These are phyloP conservation scores for Bubo blakistoni DNA, from an alignment of 2,113 vertebrate species.

Conservation along the genomic window DNA sequence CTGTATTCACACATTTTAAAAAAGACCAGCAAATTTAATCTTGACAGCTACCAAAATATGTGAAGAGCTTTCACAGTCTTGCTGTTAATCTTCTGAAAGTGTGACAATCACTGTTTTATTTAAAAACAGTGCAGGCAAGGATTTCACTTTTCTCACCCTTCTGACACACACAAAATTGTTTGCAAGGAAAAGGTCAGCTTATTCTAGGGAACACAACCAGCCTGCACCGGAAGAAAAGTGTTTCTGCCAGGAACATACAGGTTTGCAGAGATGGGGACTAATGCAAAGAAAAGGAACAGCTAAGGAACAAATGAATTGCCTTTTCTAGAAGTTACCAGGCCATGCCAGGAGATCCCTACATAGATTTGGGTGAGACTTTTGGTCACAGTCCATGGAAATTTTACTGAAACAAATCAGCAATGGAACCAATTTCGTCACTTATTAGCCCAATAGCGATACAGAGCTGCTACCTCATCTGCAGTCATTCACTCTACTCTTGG, in stretches of 20 bases:
- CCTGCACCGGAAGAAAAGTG: neutral
- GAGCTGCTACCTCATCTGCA: neutral
- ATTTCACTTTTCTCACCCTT: neutral
- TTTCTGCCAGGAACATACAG: neutral
- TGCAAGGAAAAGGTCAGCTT: neutral
- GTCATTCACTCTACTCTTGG: neutral
- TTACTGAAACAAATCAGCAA: neutral
- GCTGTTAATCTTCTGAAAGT: neutral
- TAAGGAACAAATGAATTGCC: neutral
- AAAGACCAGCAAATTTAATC: neutral
- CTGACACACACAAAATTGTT: neutral
- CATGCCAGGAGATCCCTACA: neutral
- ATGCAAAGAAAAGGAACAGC: neutral
- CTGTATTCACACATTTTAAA: neutral
- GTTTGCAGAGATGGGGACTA: neutral
- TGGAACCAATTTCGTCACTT: neutral
- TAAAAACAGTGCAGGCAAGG: neutral
- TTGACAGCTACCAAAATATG: neutral
- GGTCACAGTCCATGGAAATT: neutral
- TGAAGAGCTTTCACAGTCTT: neutral
- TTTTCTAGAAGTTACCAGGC: neutral
- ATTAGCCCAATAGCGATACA: neutral
- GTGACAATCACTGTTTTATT: neutral
- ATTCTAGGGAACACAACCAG: neutral
- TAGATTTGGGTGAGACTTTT: neutral